Conservation (phyloP, 2,113 vertebrate genomes). For the Elanoides forficatus region DNA sequence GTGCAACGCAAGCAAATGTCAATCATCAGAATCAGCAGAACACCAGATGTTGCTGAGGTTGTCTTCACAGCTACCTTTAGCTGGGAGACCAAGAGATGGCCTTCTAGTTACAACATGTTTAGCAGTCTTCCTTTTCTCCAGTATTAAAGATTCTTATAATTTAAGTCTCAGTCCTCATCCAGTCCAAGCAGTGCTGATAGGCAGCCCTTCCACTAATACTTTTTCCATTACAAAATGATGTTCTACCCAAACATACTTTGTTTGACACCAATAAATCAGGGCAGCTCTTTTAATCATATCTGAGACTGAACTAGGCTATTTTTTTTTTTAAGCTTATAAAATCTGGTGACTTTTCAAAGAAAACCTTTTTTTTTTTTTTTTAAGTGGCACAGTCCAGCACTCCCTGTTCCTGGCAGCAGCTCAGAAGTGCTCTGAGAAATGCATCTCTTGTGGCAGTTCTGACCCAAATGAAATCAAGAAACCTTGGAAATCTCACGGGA, state of each 20-base stretch:
- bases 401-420: slow-evolving; percentile 48
- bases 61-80: background rate
- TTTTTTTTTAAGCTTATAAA: slow-evolving; percentile 33
- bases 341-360: slow-evolving; percentile 45
- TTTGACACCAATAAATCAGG: slow-evolving; percentile 41
- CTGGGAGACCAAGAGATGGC: background rate
- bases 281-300: background rate
- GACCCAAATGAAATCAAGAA: slow-evolving; percentile 28
- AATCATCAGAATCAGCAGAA: background rate
- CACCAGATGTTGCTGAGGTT: background rate
- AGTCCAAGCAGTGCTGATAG: background rate
- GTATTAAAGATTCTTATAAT: background rate
- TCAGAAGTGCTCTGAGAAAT: slow-evolving; percentile 21
- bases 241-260: slow-evolving; percentile 18
- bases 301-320: background rate
- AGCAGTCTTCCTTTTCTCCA: background rate
- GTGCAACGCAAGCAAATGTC: background rate
- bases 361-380: background rate
- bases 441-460: slow-evolving; percentile 11
- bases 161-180: background rate
- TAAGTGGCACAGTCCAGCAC: slow-evolving; percentile 11
- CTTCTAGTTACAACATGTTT: background rate
- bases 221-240: slow-evolving; percentile 29
- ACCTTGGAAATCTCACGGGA: slow-evolving; percentile 8
- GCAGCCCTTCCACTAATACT: background rate